Evolutionary conservation across 2,888 invertebrate species (phyloP).

Genomic region (Ligdia adustata): DNA sequence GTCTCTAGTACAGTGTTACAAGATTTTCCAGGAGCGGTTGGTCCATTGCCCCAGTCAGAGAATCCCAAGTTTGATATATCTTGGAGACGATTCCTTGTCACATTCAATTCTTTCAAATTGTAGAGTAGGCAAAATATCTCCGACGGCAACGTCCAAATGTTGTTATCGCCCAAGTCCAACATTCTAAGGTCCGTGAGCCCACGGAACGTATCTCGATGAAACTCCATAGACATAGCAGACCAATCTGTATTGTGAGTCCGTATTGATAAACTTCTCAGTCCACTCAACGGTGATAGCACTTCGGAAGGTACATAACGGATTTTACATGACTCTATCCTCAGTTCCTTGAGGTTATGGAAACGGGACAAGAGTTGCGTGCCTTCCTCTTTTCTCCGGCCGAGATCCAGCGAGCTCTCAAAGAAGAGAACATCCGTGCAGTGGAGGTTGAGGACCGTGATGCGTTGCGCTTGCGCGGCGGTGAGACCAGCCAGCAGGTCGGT

Average conservation of each 20-base stretch:
- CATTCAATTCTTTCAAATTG: conserved; percentile 87
- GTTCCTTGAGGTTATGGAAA: conserved; percentile 86
- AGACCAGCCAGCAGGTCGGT: conserved; percentile 86
- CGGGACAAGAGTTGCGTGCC: conserved; percentile 84
- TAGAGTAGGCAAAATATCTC: conserved; percentile 89
- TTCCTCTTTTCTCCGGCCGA: conserved; percentile 79
- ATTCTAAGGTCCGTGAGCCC: conserved; percentile 87
- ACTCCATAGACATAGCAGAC: conserved; percentile 91
- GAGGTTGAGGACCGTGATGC: conserved; percentile 86
- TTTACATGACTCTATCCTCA: conserved; percentile 90
- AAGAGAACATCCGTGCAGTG: conserved; percentile 89
- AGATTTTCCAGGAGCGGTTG: conserved; percentile 86
- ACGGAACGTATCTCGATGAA: conserved; percentile 88
- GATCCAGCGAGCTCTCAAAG: conserved; percentile 88
- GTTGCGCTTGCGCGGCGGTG: conserved; percentile 87
- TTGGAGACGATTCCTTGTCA: conserved; percentile 90
- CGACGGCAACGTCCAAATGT: conserved; percentile 89
- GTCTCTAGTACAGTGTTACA: conserved; percentile 88
- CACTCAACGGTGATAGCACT: conserved; percentile 87
- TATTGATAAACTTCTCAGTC: conserved; percentile 86
- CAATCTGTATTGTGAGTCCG: conserved; percentile 91
- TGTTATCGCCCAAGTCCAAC: conserved; percentile 89
- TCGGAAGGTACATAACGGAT: conserved; percentile 89
- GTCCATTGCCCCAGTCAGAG: conserved; percentile 88
- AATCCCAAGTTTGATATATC: conserved; percentile 90